phyloP scores from a whole-genome alignment of 2,888 invertebrate species.

The Melipona beecheii region DNA sequence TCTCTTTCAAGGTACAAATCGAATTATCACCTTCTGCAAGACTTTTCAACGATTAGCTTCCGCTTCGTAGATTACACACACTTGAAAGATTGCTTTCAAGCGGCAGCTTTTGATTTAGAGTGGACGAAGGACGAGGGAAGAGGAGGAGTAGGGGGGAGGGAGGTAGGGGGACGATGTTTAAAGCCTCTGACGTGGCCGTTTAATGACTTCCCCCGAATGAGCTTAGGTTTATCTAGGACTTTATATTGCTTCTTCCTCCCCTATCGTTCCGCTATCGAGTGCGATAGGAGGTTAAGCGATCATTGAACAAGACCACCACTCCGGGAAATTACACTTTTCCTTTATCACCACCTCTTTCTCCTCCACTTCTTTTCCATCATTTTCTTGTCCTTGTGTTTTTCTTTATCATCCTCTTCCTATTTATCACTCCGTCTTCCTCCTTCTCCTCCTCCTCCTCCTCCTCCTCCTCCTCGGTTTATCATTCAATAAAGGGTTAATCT shows the following conservation, averaged over 20 bases:
- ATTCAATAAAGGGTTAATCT: not conserved
- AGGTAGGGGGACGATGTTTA: slow-evolving; percentile 42
- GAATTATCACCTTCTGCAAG: not conserved
- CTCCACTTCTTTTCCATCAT: not conserved
- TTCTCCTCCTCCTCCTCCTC: not conserved
- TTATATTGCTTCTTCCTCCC: slow-evolving; percentile 58
- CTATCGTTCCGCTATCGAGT: slow-evolving; percentile 34
- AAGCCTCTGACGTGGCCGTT: slow-evolving; percentile 55
- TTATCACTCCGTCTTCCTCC: not conserved
- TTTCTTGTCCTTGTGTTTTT: slow-evolving; percentile 13
- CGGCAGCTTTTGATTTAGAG: not conserved
- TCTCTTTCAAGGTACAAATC: not conserved
- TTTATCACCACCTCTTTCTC: not conserved
- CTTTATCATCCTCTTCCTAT: not conserved
- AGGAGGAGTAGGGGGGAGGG: slow-evolving; percentile 2
- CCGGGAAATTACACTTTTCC: slow-evolving; percentile 28
- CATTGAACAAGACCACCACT: slow-evolving; percentile 40
- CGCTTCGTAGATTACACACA: not conserved
- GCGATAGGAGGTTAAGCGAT: slow-evolving; percentile 59
- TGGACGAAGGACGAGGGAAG: not conserved
- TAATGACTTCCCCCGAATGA: slow-evolving; percentile 53
- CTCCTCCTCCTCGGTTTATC: not conserved
- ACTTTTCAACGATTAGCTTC: not conserved
- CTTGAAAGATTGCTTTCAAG: not conserved
- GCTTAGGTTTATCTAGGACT: slow-evolving; percentile 58